Percentiles rank a stretch among this genome's conserved stretches.
Conservation (phyloP, 1,140 invertebrate genomes). For the Wiebesia pumilae region DNA sequence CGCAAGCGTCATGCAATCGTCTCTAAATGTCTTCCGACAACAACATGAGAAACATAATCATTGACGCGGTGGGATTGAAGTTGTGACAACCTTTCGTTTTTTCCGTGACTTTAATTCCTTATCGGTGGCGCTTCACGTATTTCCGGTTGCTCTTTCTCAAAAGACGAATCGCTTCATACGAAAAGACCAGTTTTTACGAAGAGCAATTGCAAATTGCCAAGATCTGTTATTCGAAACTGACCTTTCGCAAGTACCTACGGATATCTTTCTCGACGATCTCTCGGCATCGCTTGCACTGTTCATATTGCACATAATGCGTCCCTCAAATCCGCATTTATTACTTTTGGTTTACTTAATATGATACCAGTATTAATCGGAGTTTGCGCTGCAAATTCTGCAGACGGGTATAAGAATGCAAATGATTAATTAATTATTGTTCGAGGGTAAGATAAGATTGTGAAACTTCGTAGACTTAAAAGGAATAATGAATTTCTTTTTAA, state of each 20-base stretch:
- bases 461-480: background rate
- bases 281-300: too few relatives aligned
- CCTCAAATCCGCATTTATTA: too few relatives aligned
- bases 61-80: background rate
- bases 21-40: background rate
- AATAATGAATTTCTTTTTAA: slow-evolving; percentile 2
- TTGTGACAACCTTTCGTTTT: too few relatives aligned
- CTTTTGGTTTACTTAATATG: too few relatives aligned
- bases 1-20: background rate
- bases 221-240: background rate
- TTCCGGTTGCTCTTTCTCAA: too few relatives aligned
- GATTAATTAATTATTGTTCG: slow-evolving; percentile 13
- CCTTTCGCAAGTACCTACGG: background rate
- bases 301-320: too few relatives aligned
- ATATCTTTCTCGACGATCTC: background rate
- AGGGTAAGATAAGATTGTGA: background rate
- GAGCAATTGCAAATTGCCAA: too few relatives aligned
- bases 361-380: too few relatives aligned
- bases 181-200: too few relatives aligned
- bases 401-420: background rate
- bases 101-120: too few relatives aligned
- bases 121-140: too few relatives aligned
- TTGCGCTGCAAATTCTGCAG: background rate
- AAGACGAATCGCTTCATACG: too few relatives aligned
- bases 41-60: background rate